These are phyloP conservation scores for Solenopsis fugax DNA, from an alignment of 1,140 invertebrate genomes.

Conservation along the genomic window DNA sequence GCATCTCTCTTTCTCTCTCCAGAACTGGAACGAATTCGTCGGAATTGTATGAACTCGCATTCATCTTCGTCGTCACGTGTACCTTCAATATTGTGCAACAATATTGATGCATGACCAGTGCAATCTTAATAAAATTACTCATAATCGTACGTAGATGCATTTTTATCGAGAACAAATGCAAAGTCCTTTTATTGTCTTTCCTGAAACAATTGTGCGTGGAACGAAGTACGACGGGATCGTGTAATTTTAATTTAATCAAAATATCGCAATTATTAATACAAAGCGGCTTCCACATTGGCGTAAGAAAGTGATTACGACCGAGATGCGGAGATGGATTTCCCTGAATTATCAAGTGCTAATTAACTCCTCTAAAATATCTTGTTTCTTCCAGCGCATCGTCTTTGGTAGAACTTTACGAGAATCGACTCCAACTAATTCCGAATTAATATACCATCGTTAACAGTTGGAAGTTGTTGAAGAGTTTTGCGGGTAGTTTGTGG, in stretches of 20 bases:
- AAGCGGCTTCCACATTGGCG: not conserved
- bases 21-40: constrained; percentile 46
- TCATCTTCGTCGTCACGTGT: not conserved
- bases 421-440: not conserved
- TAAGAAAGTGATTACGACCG: not conserved
- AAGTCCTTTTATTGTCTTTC: not conserved
- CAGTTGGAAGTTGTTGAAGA: constrained; percentile 22
- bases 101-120: no score
- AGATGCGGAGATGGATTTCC: constrained; percentile 3
- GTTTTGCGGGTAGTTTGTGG: constrained; percentile 33
- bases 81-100: constrained; percentile 5
- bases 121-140: constrained; percentile 1
- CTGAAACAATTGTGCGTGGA: not conserved
- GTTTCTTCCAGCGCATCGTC: not conserved
- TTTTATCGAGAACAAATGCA: not conserved
- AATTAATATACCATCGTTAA: constrained; percentile 10
- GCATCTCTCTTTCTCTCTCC: constrained; percentile 12
- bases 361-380: constrained; percentile 7
- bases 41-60: constrained; percentile 28
- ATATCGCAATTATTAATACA: not conserved
- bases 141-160: not conserved
- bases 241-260: not conserved
- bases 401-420: not conserved
- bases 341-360: constrained; percentile 37
- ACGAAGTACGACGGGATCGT: not conserved